Evolutionary conservation across 2,113 vertebrate species (phyloP).

Genomic region (Cheilinus undulatus): DNA sequence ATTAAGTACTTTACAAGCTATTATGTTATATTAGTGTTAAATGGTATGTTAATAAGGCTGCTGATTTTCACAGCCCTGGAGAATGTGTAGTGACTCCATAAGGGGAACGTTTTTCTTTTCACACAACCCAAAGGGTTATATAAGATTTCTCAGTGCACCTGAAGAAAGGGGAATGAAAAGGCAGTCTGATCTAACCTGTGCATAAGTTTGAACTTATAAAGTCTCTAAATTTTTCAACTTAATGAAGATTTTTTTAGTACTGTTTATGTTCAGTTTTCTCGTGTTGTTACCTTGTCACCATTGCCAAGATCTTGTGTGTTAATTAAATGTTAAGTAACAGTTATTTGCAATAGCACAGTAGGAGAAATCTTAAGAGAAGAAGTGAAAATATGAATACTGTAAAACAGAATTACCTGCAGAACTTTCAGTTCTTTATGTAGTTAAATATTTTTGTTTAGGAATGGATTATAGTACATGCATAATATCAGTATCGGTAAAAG

Average conservation of each 20-base stretch:
- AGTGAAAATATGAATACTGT: background rate
- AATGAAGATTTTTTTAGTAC: too few relatives aligned
- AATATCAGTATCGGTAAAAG: too few relatives aligned
- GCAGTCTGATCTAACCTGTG: too few relatives aligned
- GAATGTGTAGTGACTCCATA: background rate
- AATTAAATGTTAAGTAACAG: background rate
- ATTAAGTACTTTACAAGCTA: background rate
- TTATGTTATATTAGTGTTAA: background rate
- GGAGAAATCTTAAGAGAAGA: background rate
- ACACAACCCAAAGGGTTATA: background rate
- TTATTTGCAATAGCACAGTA: background rate
- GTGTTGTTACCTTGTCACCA: too few relatives aligned
- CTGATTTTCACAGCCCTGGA: background rate
- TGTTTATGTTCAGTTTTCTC: too few relatives aligned
- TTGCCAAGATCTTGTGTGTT: background rate
- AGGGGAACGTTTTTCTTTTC: background rate
- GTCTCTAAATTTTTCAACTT: too few relatives aligned
- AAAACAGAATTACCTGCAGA: background rate
- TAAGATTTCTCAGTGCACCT: background rate
- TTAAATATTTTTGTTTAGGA: too few relatives aligned
- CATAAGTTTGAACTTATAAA: too few relatives aligned
- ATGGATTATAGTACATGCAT: too few relatives aligned
- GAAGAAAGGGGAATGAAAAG: too few relatives aligned
- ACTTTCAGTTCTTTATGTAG: background rate
- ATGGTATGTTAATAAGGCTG: background rate